A percentile compares a stretch with the other conserved stretches of the same genome.
Conservation (phyloP, 2,888 invertebrate species). For the Platycnemis pennipes region DNA sequence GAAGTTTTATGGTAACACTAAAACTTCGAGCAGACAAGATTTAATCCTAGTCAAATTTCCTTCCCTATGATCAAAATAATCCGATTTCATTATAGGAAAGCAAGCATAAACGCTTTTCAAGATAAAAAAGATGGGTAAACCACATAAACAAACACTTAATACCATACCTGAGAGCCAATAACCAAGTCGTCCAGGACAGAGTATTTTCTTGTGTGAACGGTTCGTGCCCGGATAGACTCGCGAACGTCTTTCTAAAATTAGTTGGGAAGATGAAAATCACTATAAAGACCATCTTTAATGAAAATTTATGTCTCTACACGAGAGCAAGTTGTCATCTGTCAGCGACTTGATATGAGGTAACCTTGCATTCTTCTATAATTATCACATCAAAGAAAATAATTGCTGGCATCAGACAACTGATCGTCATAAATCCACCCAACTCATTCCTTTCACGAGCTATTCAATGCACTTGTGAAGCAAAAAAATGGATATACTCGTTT, state of each 20-base stretch:
- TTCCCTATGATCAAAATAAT: too few species aligned
- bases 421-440: not conserved
- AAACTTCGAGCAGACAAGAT: too few species aligned
- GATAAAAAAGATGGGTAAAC: too few species aligned
- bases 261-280: not conserved
- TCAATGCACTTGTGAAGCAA: not conserved
- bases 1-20: too few species aligned
- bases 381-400: not conserved
- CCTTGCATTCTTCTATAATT: constrained; percentile 1
- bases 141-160: too few species aligned
- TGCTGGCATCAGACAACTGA: not conserved
- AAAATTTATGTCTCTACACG: not conserved
- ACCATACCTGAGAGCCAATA: too few species aligned
- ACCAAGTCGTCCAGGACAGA: not conserved
- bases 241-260: too few species aligned
- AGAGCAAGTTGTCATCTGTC: not conserved
- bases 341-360: not conserved
- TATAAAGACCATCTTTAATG: not conserved
- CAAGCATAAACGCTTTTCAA: too few species aligned
- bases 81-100: too few species aligned
- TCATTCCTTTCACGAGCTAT: not conserved
- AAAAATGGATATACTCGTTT: not conserved
- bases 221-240: not conserved
- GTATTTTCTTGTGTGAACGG: too few species aligned
- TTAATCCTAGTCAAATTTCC: too few species aligned